phyloP scores from a whole-genome alignment of 2,113 vertebrate genomes.

The Cephalopholis sonnerati region DNA sequence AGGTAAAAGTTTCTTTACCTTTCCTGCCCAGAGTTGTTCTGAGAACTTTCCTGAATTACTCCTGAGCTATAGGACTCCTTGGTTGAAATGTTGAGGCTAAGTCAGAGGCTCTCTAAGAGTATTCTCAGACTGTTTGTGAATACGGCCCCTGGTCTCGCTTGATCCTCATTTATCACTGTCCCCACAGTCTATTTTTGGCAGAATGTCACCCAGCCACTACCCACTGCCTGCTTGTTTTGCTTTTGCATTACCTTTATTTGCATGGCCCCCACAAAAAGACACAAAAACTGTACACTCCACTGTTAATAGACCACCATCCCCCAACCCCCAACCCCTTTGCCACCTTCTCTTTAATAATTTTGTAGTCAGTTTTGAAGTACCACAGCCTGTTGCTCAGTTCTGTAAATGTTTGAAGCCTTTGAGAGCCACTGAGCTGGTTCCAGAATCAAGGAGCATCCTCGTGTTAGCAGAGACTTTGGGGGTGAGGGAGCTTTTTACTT shows the following conservation, averaged over 20 bases:
- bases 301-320: not conserved
- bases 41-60: too few relatives aligned
- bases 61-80: too few relatives aligned
- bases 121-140: too few relatives aligned
- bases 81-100: too few relatives aligned
- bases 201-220: too few relatives aligned
- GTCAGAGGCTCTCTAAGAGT: too few relatives aligned
- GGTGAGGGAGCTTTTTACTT: not conserved
- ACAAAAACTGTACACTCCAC: too few relatives aligned
- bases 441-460: slow-evolving; percentile 18
- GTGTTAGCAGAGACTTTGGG: slow-evolving; percentile 5
- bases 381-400: slow-evolving; percentile 16
- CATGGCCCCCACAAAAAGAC: not conserved
- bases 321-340: not conserved
- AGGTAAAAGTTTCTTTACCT: too few relatives aligned
- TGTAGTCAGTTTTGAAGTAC: slow-evolving; percentile 30
- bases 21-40: too few relatives aligned
- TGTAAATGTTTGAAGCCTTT: slow-evolving; percentile 37
- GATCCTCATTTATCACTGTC: too few relatives aligned
- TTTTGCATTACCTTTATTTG: not conserved
- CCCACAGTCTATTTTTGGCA: too few relatives aligned
- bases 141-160: too few relatives aligned
- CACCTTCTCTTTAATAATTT: slow-evolving; percentile 46
- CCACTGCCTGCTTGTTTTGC: not conserved
- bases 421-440: slow-evolving; percentile 17